Evolutionary conservation across 2,797 vertebrate genomes (phyloP), one percentile per base, ranked within the genome.

Genomic region (Enteromius radiatus): DNA sequence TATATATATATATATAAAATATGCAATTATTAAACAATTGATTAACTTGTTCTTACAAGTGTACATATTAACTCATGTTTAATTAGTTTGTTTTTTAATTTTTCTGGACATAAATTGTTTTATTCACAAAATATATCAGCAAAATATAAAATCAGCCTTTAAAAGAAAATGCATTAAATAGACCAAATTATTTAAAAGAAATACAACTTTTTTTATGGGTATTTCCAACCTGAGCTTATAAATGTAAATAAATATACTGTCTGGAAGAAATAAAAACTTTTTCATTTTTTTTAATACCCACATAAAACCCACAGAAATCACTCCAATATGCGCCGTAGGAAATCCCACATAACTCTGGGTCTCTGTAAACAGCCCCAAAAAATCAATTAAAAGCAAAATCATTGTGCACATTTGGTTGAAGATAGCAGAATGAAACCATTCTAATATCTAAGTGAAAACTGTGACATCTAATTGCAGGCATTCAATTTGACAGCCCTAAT

Each of bases 401-500:
- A 38, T 21, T 38, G 21, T 67, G 17, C 33, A 69, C 65, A 69
- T 43, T 69, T 63, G 12, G 59, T 63, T 63, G 26, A 28, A 41
- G 9, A 43, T 2, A 14, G 8, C 38, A n/a, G 38, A 69, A 63
- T 31, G 21, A 69, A 21, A 21, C 11, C 67, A 43, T 69, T 69
- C 38, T 41, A 69, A 69, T 26, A 38, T 69, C 38, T 0, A 69
- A 43, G 10, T 43, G n/a, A 69, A 69, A 43, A 69, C 33, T 23
- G 38, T 41, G 33, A 41, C 33, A 43, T 23, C 23, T 41, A 69
- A 69, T 69, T 69, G 38, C 67, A 69, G 67, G n/a, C 5, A 23
- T 69, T 69, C 23, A 23, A 41, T 69, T 26, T 69, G 38, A 69
- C 38, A 43, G 21, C 21, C 4, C 11, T 69, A 43, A 69, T 85